phyloP scores from a whole-genome alignment of 2,113 vertebrate genomes.

The Leptosomus discolor region DNA sequence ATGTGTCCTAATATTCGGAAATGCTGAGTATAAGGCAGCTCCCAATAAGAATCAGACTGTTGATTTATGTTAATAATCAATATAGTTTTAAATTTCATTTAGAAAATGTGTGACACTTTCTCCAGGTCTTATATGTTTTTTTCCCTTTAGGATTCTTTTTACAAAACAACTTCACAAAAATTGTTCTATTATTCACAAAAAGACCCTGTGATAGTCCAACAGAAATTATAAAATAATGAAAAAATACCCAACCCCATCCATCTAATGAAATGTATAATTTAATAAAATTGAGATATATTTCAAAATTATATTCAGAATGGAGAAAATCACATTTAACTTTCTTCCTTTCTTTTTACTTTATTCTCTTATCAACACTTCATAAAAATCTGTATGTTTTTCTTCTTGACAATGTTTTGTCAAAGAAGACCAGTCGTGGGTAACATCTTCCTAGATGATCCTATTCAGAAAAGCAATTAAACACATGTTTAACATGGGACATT shows the following conservation, averaged over 20 bases:
- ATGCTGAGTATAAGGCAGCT: not conserved
- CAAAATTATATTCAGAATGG: not conserved
- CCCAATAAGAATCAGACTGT: not conserved
- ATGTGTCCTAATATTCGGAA: not conserved
- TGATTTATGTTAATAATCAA: not conserved
- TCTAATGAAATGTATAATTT: not conserved
- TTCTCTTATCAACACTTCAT: not conserved
- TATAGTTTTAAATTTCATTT: not conserved
- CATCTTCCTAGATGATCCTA: not conserved
- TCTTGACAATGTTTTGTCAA: not conserved
- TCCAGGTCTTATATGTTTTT: not conserved
- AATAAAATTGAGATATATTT: not conserved
- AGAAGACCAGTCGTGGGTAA: not conserved
- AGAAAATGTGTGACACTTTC: not conserved
- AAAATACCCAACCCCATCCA: not conserved
- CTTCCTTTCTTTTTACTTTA: not conserved
- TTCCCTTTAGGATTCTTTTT: not conserved
- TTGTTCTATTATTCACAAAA: not conserved
- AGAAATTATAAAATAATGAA: not conserved
- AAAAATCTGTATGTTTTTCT: not conserved
- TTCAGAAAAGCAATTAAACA: not conserved
- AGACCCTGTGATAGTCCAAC: fast-evolving
- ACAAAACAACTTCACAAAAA: not conserved
- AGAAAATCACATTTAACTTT: not conserved
- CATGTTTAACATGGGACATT: not conserved